phyloP scores from a whole-genome alignment of 1,140 invertebrate species.

The Eumaeus atala region DNA sequence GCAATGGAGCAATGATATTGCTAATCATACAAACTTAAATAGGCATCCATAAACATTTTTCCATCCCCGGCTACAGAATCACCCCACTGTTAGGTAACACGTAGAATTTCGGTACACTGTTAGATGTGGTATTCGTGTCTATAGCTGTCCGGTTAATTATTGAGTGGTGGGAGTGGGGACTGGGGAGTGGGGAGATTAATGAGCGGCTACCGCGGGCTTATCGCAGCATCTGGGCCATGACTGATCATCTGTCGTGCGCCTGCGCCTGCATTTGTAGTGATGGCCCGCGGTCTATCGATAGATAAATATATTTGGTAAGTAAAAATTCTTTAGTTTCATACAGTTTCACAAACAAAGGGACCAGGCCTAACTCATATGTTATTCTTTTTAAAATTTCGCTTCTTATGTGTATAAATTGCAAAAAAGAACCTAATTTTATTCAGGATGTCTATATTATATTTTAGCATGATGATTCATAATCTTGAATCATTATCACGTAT shows the following conservation, averaged over 20 bases:
- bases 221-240: slow-evolving; percentile 70
- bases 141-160: slow-evolving; percentile 64
- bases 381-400: too few relatives aligned
- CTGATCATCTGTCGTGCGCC: slow-evolving; percentile 71
- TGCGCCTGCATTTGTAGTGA: slow-evolving; percentile 45
- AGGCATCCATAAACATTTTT: background rate
- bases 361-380: background rate
- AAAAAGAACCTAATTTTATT: too few relatives aligned
- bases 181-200: slow-evolving; percentile 67
- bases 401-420: too few relatives aligned
- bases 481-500: too few relatives aligned
- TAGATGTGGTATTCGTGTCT: slow-evolving; percentile 27
- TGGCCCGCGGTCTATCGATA: slow-evolving; percentile 23
- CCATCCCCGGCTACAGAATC: background rate
- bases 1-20: background rate
- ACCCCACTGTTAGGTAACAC: slow-evolving; percentile 25
- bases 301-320: slow-evolving; percentile 12
- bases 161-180: slow-evolving; percentile 36
- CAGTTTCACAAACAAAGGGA: background rate
- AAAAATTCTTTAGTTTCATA: background rate
- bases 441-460: too few relatives aligned
- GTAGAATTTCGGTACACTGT: slow-evolving; percentile 34
- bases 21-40: background rate
- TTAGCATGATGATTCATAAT: too few relatives aligned
- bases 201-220: slow-evolving; percentile 70